phyloP scores from a whole-genome alignment of 30 jellyfish, hydroid and myxozoan species.

The Aurelia aurita complex sp. Pacific region DNA sequence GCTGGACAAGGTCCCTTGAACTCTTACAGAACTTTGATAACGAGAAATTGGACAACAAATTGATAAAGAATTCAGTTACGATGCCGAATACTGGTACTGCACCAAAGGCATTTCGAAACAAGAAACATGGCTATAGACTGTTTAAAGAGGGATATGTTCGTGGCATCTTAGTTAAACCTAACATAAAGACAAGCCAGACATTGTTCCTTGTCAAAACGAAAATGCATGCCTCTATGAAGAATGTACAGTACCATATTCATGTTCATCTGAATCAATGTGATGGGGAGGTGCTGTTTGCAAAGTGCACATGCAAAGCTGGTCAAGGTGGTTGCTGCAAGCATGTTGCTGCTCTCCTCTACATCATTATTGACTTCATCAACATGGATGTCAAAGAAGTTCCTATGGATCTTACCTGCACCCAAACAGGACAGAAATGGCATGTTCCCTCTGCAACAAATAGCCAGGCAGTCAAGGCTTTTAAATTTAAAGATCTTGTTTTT shows the following conservation, averaged over 20 bases:
- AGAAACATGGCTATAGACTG: slow-evolving; percentile 31
- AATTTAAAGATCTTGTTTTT: too few relatives aligned
- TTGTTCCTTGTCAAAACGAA: slow-evolving; percentile 46
- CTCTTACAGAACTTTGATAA: too few relatives aligned
- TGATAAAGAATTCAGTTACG: too few relatives aligned
- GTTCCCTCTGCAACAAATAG: slow-evolving; percentile 8
- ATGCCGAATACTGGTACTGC: not conserved
- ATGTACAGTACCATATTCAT: slow-evolving; percentile 2
- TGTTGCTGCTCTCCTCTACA: too few relatives aligned
- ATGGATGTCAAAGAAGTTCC: too few relatives aligned
- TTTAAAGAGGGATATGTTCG: slow-evolving; percentile 47
- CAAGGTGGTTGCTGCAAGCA: too few relatives aligned
- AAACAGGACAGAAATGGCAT: slow-evolving; percentile 52
- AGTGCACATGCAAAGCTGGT: slow-evolving; percentile 63
- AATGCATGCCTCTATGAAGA: slow-evolving; percentile 57
- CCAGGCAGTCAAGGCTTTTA: not conserved
- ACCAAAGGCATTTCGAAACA: slow-evolving; percentile 1
- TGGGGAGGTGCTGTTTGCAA: slow-evolving; percentile 36
- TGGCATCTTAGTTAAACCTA: slow-evolving; percentile 12
- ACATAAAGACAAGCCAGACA: not conserved
- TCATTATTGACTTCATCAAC: too few relatives aligned
- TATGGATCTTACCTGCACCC: slow-evolving; percentile 45
- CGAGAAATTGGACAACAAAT: too few relatives aligned
- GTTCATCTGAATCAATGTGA: slow-evolving; percentile 44
- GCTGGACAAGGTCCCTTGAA: too few relatives aligned